Conservation (phyloP, 2,888 invertebrate genomes). For the Camptogramma bilineatum region DNA sequence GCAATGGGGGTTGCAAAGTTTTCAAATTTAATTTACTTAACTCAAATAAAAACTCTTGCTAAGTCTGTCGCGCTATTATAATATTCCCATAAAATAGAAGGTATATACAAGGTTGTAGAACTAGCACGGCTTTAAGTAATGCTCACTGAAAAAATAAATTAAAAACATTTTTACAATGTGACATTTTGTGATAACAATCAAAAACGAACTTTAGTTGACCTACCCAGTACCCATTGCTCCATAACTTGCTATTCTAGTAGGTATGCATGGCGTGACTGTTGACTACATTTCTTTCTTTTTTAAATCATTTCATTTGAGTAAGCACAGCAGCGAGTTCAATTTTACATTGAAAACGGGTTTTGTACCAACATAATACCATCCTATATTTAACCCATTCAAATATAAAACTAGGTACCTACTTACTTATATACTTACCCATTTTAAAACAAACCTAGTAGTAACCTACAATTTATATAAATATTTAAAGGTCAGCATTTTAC, state of each 20-base stretch:
- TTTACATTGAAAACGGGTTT: slow-evolving; percentile 1
- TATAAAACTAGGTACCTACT: too few species aligned
- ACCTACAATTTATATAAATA: too few species aligned
- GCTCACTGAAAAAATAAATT: slow-evolving; percentile 10
- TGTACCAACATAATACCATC: background rate
- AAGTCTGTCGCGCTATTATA: too few species aligned
- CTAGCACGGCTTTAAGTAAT: background rate
- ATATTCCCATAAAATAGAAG: background rate
- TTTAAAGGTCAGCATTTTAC: too few species aligned
- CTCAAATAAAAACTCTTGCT: too few species aligned
- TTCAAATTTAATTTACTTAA: too few species aligned
- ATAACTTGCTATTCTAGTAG: slow-evolving; percentile 47
- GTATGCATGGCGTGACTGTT: slow-evolving; percentile 58
- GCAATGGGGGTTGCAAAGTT: too few species aligned
- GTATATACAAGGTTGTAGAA: background rate
- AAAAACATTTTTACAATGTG: slow-evolving; percentile 5
- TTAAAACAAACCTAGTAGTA: too few species aligned
- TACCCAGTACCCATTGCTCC: slow-evolving; percentile 34
- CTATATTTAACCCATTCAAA: background rate
- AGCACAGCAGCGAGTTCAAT: background rate
- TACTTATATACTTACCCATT: too few species aligned
- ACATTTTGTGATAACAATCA: slow-evolving; percentile 32
- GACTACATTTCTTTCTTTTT: slow-evolving; percentile 51
- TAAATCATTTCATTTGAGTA: slow-evolving; percentile 44
- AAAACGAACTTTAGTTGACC: slow-evolving; percentile 35